Base-by-base conservation (phyloP, 2,888 invertebrate genomes). In the Lithophane socia region DNA sequence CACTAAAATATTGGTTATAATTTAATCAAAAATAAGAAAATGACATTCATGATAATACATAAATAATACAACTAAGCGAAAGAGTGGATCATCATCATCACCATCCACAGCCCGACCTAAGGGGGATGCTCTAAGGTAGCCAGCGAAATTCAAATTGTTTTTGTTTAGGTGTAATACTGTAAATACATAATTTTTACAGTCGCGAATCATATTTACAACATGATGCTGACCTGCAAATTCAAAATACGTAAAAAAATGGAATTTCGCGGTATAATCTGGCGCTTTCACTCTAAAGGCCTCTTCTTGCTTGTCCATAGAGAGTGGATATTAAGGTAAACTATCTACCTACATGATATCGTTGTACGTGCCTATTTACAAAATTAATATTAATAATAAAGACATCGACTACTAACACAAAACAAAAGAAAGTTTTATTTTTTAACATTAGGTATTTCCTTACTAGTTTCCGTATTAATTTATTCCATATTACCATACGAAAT, bases 381-480 rank as follows among this genome's bases (percentile, higher is more conserved):
- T 49, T 73, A n/a, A n/a, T n/a, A 37, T 42, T 16, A 49, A 63
- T 29, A 44, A 7, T 60, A 52, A 13, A 58, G 65, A 37, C 21
- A 80, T 58, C 18, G 5, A 71, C 21, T 29, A 24, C 9, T n/a
- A 52, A 12, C 10, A 79, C 24, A 71, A 12, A 72, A n/a, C 13
- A 0, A 21, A 52, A 37, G 9, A 1, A 24, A 12, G 9, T n/a
- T 29, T 42, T 16, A 1, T 44, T 37, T 9, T 29, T 4, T 1
- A n/a, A 10, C 54, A n/a, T 21, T 13, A 42, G 13, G 13, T 67
- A 58, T 63, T 66, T 63, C 72, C 42, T 70, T 72, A 81, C 86
- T 83, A 84, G 77, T 75, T 63, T 81, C 70, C 64, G 76, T 84
- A 87, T 87, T 63, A 44, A 64, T 79, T 37, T 37, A 37, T 37